Percentiles rank a stretch among this genome's conserved stretches.
Evolutionary conservation across 2,797 vertebrate species (phyloP).

Genomic region (Rhodeus uyekii): DNA sequence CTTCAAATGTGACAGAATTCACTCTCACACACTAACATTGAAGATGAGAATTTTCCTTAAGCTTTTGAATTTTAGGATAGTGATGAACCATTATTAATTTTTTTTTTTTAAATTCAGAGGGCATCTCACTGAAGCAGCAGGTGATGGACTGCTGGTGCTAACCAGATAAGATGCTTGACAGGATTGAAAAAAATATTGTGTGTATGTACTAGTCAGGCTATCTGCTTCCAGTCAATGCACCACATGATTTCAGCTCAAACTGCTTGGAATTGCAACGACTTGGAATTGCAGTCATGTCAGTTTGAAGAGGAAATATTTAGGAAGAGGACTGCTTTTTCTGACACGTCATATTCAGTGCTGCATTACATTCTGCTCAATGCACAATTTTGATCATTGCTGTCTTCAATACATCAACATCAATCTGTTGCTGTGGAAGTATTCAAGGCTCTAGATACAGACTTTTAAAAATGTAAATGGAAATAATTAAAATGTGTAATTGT

Average conservation of each 20-base stretch:
- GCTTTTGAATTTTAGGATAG: constrained; percentile 5
- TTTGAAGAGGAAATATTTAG: constrained; percentile 68
- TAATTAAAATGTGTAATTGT: background rate
- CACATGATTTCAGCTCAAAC: constrained; percentile 61
- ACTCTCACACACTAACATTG: background rate
- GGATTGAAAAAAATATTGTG: constrained; percentile 33
- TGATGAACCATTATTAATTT: constrained; percentile 4
- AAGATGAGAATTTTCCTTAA: background rate
- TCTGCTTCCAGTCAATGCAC: constrained; percentile 65
- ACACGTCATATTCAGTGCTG: background rate
- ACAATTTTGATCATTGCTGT: constrained; percentile 1
- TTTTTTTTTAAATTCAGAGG: background rate
- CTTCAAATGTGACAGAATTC: background rate
- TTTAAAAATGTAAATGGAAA: background rate
- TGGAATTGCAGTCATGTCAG: constrained; percentile 67
- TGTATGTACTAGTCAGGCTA: constrained; percentile 52
- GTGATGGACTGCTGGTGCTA: constrained; percentile 53
- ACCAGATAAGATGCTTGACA: constrained; percentile 61
- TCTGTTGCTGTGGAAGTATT: background rate
- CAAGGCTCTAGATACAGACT: background rate
- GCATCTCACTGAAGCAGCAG: constrained; percentile 18
- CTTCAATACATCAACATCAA: background rate
- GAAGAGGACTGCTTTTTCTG: constrained; percentile 48
- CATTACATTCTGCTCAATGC: background rate
- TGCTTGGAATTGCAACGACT: constrained; percentile 49